A percentile compares a stretch with the other conserved stretches of the same genome.
Evolutionary conservation across 2,113 vertebrate genomes (phyloP).

Genomic region (Callipepla californica): DNA sequence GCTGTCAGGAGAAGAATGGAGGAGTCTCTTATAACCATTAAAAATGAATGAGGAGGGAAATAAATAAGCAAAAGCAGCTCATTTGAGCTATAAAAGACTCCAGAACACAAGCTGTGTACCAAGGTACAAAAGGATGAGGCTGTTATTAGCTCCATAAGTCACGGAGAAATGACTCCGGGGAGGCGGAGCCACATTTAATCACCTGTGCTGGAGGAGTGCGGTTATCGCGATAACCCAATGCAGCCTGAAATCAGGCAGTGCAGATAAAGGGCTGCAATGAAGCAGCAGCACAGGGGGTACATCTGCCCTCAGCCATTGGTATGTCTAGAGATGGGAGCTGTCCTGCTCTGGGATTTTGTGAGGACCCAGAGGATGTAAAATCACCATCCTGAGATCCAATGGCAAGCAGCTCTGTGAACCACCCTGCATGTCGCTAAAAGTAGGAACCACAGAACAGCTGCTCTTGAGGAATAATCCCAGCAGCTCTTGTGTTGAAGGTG

Average conservation of each 20-base stretch:
- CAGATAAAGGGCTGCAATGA: neutral
- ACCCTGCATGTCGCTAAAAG: neutral
- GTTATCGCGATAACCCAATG: neutral
- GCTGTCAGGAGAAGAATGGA: constrained; percentile 16
- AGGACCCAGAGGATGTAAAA: neutral
- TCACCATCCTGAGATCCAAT: neutral
- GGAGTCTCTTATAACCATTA: constrained; percentile 52
- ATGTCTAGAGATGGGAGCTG: neutral
- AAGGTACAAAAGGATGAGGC: constrained; percentile 48
- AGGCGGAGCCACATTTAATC: neutral
- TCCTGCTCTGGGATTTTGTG: neutral
- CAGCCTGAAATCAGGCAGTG: neutral
- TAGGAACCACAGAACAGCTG: neutral
- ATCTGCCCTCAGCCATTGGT: neutral
- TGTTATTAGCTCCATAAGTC: constrained; percentile 58
- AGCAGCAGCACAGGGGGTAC: neutral
- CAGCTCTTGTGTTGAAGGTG: neutral
- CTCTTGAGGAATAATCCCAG: neutral
- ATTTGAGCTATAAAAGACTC: constrained; percentile 65
- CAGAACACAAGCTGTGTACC: constrained; percentile 72
- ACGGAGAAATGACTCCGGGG: neutral
- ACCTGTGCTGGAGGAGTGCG: neutral
- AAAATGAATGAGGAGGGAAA: constrained; percentile 64
- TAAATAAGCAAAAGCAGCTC: constrained; percentile 64
- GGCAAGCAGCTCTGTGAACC: neutral